Conservation (phyloP, 2,113 vertebrate species). For the Triplophysa rosa region DNA sequence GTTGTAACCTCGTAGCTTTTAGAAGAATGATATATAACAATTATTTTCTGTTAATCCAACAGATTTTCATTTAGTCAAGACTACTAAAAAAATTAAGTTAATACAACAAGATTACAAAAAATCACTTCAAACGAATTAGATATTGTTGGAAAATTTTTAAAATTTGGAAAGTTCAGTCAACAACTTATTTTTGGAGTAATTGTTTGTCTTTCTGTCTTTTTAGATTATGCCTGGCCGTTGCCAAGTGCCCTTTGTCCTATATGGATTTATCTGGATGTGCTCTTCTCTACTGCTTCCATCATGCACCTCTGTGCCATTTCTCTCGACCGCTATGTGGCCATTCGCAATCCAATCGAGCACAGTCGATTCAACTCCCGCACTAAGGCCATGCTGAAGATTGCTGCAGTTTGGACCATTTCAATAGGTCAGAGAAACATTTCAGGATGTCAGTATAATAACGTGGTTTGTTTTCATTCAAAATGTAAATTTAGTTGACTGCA, state of each 20-base stretch:
- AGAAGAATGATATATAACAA: too few relatives aligned
- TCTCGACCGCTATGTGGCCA: slow-evolving; percentile 96
- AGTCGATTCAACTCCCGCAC: slow-evolving; percentile 99
- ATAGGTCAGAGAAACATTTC: slow-evolving; percentile 79
- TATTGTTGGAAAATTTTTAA: too few relatives aligned
- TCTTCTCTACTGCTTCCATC: slow-evolving; percentile 98
- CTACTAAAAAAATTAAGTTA: too few relatives aligned
- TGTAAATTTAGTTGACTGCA: not conserved
- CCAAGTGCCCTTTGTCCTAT: slow-evolving; percentile 92
- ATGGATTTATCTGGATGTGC: slow-evolving; percentile 98
- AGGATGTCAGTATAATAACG: not conserved
- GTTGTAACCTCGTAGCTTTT: too few relatives aligned
- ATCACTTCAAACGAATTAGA: too few relatives aligned
- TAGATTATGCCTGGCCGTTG: slow-evolving; percentile 95
- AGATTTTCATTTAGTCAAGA: too few relatives aligned
- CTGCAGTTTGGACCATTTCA: slow-evolving; percentile 97
- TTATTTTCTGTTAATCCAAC: too few relatives aligned
- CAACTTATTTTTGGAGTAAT: not conserved
- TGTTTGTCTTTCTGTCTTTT: not conserved
- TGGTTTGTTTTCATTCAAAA: not conserved
- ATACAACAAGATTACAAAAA: too few relatives aligned
- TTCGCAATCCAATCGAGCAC: slow-evolving; percentile 98
- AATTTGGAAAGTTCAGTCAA: too few relatives aligned
- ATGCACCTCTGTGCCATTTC: slow-evolving; percentile 99
- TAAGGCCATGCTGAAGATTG: slow-evolving; percentile 99